A percentile compares a stretch with the other conserved stretches of the same genome.
These are phyloP conservation scores for Heteractis magnifica DNA, from an alignment of 92 coral and sea anemone genomes.

Conservation along the genomic window DNA sequence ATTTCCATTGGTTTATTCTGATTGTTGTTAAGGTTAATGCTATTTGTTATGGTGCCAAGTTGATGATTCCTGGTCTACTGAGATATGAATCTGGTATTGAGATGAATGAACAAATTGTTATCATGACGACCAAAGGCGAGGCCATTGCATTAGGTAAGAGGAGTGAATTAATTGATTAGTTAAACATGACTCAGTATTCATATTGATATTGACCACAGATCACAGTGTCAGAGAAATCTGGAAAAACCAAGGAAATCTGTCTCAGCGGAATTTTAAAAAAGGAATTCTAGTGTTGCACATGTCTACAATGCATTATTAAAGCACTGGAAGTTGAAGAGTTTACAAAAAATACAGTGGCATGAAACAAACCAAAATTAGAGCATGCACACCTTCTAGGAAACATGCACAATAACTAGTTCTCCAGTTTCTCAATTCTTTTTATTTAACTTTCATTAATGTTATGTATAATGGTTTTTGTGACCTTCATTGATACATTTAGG, in stretches of 20 bases:
- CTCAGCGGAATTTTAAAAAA: too few relatives aligned
- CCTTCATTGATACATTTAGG: conserved; percentile 33
- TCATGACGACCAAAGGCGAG: conserved; percentile 98
- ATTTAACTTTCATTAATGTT: background rate
- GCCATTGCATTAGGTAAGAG: conserved; percentile 87
- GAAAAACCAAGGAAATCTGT: too few relatives aligned
- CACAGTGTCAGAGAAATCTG: too few relatives aligned
- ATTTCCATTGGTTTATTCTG: background rate
- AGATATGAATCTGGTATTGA: conserved; percentile 98
- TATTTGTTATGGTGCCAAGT: conserved; percentile 97
- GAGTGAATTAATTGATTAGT: too few relatives aligned
- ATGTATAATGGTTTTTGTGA: background rate
- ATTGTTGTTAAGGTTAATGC: conserved; percentile 75
- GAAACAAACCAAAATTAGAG: too few relatives aligned
- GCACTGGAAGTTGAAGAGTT: too few relatives aligned
- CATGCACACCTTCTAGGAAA: too few relatives aligned
- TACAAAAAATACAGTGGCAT: too few relatives aligned
- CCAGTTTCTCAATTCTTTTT: background rate
- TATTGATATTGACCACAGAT: too few relatives aligned
- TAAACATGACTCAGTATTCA: too few relatives aligned
- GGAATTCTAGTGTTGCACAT: too few relatives aligned
- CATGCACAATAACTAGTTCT: background rate
- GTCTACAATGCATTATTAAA: too few relatives aligned
- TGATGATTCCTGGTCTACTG: conserved; percentile 93
- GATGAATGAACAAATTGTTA: conserved; percentile 88